phyloP scores from a whole-genome alignment of 1,140 invertebrate genomes.

The Drosophila virilis region DNA sequence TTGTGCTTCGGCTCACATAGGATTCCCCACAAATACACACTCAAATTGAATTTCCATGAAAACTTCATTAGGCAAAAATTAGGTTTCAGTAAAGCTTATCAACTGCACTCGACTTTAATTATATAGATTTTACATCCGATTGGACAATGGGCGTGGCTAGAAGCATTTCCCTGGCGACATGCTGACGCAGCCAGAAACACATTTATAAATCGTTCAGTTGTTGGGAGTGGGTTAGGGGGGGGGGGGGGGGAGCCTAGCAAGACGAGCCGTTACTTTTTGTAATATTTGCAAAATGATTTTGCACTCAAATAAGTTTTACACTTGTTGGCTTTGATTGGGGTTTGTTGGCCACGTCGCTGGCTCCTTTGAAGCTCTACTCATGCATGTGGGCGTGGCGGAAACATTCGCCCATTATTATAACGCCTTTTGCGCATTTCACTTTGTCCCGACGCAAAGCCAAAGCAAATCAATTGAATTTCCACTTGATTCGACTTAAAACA shows the following conservation, averaged over 20 bases:
- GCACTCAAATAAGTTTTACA: constrained; percentile 59
- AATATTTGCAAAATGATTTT: constrained; percentile 69
- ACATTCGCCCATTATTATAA: constrained; percentile 61
- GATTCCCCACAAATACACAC: background rate
- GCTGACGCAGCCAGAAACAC: too few species aligned
- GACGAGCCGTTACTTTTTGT: constrained; percentile 12
- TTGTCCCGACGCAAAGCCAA: constrained; percentile 57
- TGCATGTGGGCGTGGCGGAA: constrained; percentile 23
- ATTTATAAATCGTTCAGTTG: too few species aligned
- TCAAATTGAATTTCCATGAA: constrained; percentile 2
- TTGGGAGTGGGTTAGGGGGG: too few species aligned
- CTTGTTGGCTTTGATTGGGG: constrained; percentile 30
- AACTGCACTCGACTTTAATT: constrained; percentile 26
- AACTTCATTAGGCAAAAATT: constrained; percentile 47
- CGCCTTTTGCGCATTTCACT: constrained; percentile 32
- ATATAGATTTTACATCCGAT: constrained; percentile 56
- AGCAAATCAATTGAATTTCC: constrained; percentile 82
- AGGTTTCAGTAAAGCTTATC: constrained; percentile 7
- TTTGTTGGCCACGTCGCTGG: constrained; percentile 8
- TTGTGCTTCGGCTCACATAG: background rate
- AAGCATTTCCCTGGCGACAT: constrained; percentile 6
- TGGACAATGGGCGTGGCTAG: constrained; percentile 28
- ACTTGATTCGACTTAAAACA: constrained; percentile 78
- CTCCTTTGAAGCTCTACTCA: constrained; percentile 59
- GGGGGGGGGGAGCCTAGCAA: too few species aligned